These are phyloP conservation scores for Trissolcus brochymenae DNA, from an alignment of 2,888 invertebrate species.

Conservation along the genomic window DNA sequence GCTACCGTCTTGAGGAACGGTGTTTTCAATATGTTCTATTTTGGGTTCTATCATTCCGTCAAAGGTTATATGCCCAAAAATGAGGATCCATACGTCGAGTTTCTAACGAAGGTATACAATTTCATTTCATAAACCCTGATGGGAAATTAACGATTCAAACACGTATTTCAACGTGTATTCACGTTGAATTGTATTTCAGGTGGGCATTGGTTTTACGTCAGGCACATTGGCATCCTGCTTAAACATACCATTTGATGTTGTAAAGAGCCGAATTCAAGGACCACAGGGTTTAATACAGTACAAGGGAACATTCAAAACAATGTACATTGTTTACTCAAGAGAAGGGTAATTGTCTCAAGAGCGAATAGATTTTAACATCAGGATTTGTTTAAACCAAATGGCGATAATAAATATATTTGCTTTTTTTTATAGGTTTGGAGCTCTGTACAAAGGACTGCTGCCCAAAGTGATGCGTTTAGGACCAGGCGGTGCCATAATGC, in stretches of 20 bases:
- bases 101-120: constrained; percentile 80
- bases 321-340: constrained; percentile 86
- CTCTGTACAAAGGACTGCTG: constrained; percentile 93
- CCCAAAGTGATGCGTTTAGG: constrained; percentile 94
- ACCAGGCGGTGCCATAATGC: constrained; percentile 96
- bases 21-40: constrained; percentile 94
- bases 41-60: constrained; percentile 95
- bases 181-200: no score
- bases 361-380: background rate
- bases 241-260: constrained; percentile 97
- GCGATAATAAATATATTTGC: constrained; percentile 4
- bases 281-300: constrained; percentile 91
- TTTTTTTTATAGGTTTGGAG: constrained; percentile 82
- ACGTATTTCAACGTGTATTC: no score
- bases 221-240: constrained; percentile 91
- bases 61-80: constrained; percentile 84
- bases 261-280: constrained; percentile 96
- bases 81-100: constrained; percentile 83
- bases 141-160: no score
- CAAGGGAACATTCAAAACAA: constrained; percentile 84
- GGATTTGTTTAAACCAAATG: background rate
- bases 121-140: no score
- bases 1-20: constrained; percentile 94
- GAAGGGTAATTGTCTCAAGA: constrained; percentile 84
- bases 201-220: constrained; percentile 88